Evolutionary conservation across 1,140 invertebrate genomes (phyloP).

Genomic region (Epicauta chinensis): DNA sequence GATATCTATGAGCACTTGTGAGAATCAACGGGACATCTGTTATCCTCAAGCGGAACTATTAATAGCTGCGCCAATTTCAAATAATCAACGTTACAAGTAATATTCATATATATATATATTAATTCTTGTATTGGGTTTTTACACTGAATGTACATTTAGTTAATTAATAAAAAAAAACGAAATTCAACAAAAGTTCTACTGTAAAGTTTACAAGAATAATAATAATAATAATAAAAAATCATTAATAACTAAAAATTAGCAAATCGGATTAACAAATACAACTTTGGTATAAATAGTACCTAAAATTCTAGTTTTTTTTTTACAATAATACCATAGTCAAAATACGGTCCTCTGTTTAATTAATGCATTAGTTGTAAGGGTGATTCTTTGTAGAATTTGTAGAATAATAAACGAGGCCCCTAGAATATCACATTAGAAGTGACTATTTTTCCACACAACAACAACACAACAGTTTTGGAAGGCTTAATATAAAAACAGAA

Average conservation of each 20-base stretch:
- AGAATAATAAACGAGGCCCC: too few species aligned
- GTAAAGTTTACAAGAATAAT: conserved; percentile 2
- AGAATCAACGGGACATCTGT: too few species aligned
- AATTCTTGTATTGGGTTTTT: conserved; percentile 24
- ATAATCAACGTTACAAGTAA: too few species aligned
- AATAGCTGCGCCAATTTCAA: too few species aligned
- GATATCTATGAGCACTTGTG: too few species aligned
- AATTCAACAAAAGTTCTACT: conserved; percentile 4
- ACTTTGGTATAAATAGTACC: conserved; percentile 35
- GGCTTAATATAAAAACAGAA: background rate
- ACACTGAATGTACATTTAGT: conserved; percentile 25
- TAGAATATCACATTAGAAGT: conserved; percentile 32
- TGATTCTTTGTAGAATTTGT: too few species aligned
- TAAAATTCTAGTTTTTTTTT: background rate
- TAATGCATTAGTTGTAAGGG: background rate
- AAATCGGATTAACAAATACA: conserved; percentile 29
- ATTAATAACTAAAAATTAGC: conserved; percentile 15
- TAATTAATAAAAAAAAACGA: conserved; percentile 16
- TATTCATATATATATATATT: conserved; percentile 26
- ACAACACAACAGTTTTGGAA: too few species aligned
- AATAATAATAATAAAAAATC: conserved; percentile 3
- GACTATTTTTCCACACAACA: background rate
- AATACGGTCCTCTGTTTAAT: conserved; percentile 28
- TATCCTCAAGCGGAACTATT: too few species aligned
- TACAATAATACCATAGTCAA: conserved; percentile 33